Evolutionary conservation across 2,888 invertebrate species (phyloP), one percentile per base, ranked within the genome.

Genomic region (Phytoseiulus persimilis): DNA sequence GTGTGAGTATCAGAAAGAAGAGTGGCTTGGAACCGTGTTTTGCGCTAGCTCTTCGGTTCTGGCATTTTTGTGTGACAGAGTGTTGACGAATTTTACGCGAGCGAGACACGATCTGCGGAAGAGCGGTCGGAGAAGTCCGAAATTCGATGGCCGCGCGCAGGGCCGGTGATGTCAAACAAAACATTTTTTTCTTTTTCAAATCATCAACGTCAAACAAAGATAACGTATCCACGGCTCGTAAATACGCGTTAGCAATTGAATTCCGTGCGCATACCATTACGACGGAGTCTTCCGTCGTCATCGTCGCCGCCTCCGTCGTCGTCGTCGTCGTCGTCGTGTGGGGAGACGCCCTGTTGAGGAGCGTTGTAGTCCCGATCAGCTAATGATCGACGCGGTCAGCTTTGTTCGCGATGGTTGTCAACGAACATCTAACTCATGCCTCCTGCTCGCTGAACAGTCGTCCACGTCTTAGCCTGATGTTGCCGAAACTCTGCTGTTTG

Each of bases 211-310:
- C 65, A 65, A 65, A 65, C 65, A 65, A 28, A 65, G 9, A 46
- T 46, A 46, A 46, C 65, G 18, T 28, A 28, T 65, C 65, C 65
- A 28, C 18, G 65, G 65, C 65, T 28, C 23, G 65, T 28, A 28
- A 65, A 65, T 65, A 65, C 65, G 28, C 65, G 65, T 2, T 18
- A 2, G 65, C 18, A 65, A 65, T 65, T 65, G 65, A 65, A 65
- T 65, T 65, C 65, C 65, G 65, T 65, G 65, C 65, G 65, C 65
- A 65, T 65, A 65, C 65, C 65, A 65, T 65, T 65, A 65, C 65
- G 65, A 14, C 1, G 28, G 18, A 65, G 65, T 18, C 46, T 11
- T 46, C n/a, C 46, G 46, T 14, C 46, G 46, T 46, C 14, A 14
- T 46, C 14, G 6, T 46, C 46, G 46, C 46, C 46, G 46, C 46